Evolutionary conservation across 2,113 vertebrate species (phyloP).

Genomic region (Mirza zaza): DNA sequence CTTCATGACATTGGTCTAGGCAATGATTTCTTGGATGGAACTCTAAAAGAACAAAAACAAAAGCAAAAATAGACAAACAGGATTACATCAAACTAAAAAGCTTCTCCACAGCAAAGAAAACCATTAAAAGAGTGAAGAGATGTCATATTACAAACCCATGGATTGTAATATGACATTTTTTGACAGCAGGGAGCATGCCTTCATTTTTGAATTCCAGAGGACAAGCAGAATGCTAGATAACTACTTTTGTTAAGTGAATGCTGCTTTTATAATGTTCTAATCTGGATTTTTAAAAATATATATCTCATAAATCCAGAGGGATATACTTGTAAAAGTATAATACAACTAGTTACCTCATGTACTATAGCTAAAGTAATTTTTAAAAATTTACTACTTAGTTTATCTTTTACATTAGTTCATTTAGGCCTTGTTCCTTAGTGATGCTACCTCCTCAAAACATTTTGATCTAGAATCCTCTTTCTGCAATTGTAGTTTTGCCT

Average conservation of each 20-base stretch:
- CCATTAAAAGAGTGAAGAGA: not conserved
- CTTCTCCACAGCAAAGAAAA: not conserved
- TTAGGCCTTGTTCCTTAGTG: not conserved
- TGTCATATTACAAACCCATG: too few species aligned
- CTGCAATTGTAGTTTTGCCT: not conserved
- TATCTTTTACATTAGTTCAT: not conserved
- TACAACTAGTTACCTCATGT: not conserved
- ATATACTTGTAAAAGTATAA: not conserved
- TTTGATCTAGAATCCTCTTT: not conserved
- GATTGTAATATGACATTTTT: not conserved
- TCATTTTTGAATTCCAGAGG: not conserved
- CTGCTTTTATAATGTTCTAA: not conserved
- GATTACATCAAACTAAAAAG: not conserved
- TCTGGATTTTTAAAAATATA: not conserved
- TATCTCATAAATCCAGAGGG: not conserved
- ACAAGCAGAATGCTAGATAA: not conserved
- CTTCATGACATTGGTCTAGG: not conserved
- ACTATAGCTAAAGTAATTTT: not conserved
- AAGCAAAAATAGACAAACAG: not conserved
- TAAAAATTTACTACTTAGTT: not conserved
- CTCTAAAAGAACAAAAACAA: not conserved
- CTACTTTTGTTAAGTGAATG: not conserved
- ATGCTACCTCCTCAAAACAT: not conserved
- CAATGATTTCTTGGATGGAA: not conserved
- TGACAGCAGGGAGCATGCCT: not conserved